Percentiles rank a stretch among this genome's conserved stretches.
These are phyloP conservation scores for Pycnonotus jocosus DNA, from an alignment of 2,113 vertebrate genomes.

Conservation along the genomic window DNA sequence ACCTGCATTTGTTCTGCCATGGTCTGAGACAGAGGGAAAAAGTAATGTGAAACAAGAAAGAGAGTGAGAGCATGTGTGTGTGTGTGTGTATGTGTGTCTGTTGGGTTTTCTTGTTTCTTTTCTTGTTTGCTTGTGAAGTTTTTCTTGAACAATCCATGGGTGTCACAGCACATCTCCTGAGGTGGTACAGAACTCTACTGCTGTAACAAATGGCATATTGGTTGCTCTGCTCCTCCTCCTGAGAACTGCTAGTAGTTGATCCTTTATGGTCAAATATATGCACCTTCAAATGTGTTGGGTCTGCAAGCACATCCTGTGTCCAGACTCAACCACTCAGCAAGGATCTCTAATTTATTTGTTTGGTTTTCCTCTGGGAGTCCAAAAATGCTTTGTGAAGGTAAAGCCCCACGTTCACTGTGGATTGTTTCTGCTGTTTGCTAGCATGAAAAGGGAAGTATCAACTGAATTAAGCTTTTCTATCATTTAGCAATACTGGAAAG, in stretches of 20 bases:
- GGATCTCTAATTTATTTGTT: background rate
- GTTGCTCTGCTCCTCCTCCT: background rate
- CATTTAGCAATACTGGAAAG: background rate
- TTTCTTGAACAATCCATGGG: background rate
- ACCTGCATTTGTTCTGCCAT: background rate
- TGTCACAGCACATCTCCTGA: rapidly evolving
- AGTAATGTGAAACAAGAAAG: background rate
- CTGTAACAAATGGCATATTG: background rate
- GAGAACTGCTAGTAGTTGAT: background rate
- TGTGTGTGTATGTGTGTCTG: too few species aligned
- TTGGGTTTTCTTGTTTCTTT: background rate
- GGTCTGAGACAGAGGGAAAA: background rate
- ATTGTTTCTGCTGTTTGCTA: background rate
- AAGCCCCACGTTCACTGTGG: background rate
- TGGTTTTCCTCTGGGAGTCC: background rate
- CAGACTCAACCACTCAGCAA: background rate
- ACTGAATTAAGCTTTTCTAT: background rate
- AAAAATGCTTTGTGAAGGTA: background rate
- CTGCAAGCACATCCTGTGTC: background rate
- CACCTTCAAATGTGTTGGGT: background rate
- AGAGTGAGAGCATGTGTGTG: background rate
- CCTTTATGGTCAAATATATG: background rate
- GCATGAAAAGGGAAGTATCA: background rate
- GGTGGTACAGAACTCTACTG: background rate
- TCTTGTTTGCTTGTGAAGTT: background rate